A percentile compares a stretch with the other conserved stretches of the same genome.
Evolutionary conservation across 2,113 vertebrate genomes (phyloP).

Genomic region (Ochotona princeps): DNA sequence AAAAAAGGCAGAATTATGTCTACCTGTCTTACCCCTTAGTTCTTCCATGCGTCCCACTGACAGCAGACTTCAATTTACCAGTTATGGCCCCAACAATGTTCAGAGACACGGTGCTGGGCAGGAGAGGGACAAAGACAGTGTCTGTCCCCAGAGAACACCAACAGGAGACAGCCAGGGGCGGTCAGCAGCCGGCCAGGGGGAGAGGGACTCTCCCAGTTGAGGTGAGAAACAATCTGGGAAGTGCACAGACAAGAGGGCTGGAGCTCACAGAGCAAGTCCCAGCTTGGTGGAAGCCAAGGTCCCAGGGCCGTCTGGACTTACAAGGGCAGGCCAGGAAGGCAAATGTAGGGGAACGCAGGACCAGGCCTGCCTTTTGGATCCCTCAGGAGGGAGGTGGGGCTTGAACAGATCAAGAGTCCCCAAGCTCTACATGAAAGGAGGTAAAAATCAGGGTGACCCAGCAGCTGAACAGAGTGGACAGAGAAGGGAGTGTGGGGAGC

Average conservation of each 20-base stretch:
- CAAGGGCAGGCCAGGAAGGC: neutral
- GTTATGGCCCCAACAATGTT: too few relatives aligned
- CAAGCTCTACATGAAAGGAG: constrained; percentile 13
- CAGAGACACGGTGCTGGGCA: neutral
- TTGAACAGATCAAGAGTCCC: neutral
- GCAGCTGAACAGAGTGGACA: neutral
- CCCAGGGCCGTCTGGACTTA: constrained; percentile 33
- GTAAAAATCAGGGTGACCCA: neutral
- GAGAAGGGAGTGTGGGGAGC: neutral
- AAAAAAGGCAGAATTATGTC: neutral
- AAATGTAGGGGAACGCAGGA: neutral
- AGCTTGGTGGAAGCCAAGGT: neutral
- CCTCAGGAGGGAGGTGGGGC: neutral
- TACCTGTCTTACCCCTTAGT: neutral
- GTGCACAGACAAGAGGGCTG: neutral
- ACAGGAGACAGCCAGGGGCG: neutral
- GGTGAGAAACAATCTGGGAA: neutral
- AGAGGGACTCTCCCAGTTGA: neutral
- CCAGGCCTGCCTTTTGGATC: neutral
- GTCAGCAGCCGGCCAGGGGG: neutral
- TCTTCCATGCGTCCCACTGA: neutral
- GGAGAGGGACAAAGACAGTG: neutral
- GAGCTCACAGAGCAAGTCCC: constrained; percentile 24
- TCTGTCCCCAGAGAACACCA: neutral
- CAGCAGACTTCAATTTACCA: neutral